A percentile compares a stretch with the other conserved stretches of the same genome.
Evolutionary conservation across 2,888 invertebrate species (phyloP).

Genomic region (Dolichomitus sp.): DNA sequence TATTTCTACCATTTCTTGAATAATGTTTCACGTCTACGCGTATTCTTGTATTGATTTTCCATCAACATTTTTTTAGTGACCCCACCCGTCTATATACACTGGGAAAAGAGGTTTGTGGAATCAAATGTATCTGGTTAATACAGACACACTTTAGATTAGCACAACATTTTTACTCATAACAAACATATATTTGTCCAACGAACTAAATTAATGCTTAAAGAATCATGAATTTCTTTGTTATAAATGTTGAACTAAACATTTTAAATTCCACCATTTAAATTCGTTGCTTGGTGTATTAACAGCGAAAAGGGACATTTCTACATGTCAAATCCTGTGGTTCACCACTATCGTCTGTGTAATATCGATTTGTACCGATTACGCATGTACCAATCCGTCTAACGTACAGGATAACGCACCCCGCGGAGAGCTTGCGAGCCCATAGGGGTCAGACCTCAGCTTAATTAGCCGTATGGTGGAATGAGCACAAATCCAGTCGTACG

Average conservation of each 20-base stretch:
- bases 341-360: constrained; percentile 17
- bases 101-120: too few relatives aligned
- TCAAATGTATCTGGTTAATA: too few relatives aligned
- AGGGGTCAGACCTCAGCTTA: constrained; percentile 47
- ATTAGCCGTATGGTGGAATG: constrained; percentile 57
- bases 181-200: too few relatives aligned
- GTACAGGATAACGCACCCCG: constrained; percentile 16
- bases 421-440: constrained; percentile 29
- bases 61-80: background rate
- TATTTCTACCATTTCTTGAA: background rate
- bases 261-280: background rate
- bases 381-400: constrained; percentile 50
- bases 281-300: background rate
- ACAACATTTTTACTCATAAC: too few relatives aligned
- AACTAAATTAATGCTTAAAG: too few relatives aligned
- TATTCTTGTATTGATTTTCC: background rate
- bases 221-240: too few relatives aligned
- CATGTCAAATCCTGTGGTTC: constrained; percentile 24
- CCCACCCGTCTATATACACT: background rate
- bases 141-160: too few relatives aligned
- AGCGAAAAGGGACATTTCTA: constrained; percentile 18
- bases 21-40: background rate
- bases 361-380: constrained; percentile 60
- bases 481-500: constrained; percentile 35
- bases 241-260: background rate